A percentile compares a stretch with the other conserved stretches of the same genome.
phyloP scores from a whole-genome alignment of 2,888 invertebrate species.

The Amphipyra tragopoginis region DNA sequence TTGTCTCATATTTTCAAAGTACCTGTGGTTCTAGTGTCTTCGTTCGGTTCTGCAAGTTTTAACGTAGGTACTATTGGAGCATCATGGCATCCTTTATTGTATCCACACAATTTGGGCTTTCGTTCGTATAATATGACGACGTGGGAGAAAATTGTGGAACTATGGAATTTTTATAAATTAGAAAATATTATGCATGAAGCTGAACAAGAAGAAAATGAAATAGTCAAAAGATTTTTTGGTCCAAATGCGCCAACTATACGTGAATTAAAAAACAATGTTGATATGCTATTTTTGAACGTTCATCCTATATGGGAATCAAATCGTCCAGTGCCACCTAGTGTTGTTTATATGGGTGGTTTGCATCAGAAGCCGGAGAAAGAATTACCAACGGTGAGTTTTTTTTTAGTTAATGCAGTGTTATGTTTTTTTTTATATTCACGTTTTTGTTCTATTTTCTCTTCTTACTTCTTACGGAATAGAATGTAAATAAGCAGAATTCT shows the following conservation, averaged over 20 bases:
- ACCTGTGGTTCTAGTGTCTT: slow-evolving; percentile 68
- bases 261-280: too few species aligned
- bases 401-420: too few species aligned
- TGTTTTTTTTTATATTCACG: too few species aligned
- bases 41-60: slow-evolving; percentile 53
- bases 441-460: too few species aligned
- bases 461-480: too few species aligned
- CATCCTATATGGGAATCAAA: too few species aligned
- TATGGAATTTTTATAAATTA: slow-evolving; percentile 39
- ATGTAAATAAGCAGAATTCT: too few species aligned
- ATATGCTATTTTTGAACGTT: too few species aligned
- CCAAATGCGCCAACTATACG: slow-evolving; percentile 56
- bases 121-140: slow-evolving; percentile 59
- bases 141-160: slow-evolving; percentile 63
- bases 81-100: slow-evolving; percentile 62
- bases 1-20: slow-evolving; percentile 51
- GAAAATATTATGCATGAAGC: slow-evolving; percentile 22
- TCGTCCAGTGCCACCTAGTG: too few species aligned
- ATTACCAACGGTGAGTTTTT: slow-evolving; percentile 31
- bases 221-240: slow-evolving; percentile 60
- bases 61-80: slow-evolving; percentile 53
- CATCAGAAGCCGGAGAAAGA: slow-evolving; percentile 26
- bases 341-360: too few species aligned
- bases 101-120: slow-evolving; percentile 56
- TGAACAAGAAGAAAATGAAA: slow-evolving; percentile 49